Evolutionary conservation across 2,797 vertebrate species (phyloP).

Genomic region (Anguilla obscura): DNA sequence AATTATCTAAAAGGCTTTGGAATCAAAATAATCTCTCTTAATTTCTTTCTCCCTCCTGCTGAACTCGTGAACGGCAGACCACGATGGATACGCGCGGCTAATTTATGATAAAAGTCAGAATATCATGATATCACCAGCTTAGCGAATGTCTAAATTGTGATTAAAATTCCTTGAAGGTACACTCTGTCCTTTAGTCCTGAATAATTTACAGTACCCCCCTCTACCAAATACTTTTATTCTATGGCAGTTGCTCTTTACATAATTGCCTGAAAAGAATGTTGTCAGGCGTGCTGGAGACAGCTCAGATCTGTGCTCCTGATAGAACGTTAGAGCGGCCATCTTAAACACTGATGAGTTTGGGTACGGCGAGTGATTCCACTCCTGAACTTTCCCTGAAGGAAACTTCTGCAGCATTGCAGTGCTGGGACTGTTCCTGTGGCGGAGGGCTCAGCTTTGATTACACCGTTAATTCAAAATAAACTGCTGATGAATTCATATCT

Average conservation of each 20-base stretch:
- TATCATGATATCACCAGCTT: constrained; percentile 5
- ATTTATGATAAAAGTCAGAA: constrained; percentile 29
- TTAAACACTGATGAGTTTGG: constrained; percentile 19
- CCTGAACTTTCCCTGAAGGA: background rate
- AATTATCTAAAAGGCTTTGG: constrained; percentile 69
- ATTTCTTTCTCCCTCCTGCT: constrained; percentile 28
- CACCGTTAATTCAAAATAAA: background rate
- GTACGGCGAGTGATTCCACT: background rate
- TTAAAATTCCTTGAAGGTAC: constrained; percentile 30
- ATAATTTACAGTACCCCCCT: constrained; percentile 16
- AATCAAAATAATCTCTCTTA: constrained; percentile 43
- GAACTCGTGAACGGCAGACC: constrained; percentile 1
- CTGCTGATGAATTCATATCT: background rate
- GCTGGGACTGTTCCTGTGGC: background rate
- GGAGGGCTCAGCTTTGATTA: background rate
- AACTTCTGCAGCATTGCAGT: constrained; percentile 1
- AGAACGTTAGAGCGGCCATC: background rate
- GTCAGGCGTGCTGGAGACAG: background rate
- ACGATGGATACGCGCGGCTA: constrained; percentile 19
- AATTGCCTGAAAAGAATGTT: constrained; percentile 8
- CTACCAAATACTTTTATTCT: constrained; percentile 7
- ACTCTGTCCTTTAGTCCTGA: constrained; percentile 11
- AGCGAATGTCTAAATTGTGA: constrained; percentile 19
- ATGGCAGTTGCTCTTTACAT: constrained; percentile 20
- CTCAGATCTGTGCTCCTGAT: background rate